Conservation (phyloP, 2,797 vertebrate genomes). For the Lithobates pipiens region DNA sequence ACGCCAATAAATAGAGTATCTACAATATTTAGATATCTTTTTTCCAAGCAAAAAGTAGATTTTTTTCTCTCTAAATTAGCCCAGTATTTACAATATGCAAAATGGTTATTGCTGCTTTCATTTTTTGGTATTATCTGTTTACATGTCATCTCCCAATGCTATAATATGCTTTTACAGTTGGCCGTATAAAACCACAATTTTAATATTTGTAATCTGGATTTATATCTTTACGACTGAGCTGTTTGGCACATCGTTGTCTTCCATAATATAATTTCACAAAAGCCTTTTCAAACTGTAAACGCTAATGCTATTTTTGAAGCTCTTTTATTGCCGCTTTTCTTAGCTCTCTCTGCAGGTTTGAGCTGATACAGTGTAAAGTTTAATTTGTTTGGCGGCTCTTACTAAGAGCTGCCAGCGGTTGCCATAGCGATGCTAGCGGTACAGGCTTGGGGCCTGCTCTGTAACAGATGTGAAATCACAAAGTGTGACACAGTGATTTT, state of each 20-base stretch:
- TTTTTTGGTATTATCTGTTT: neutral
- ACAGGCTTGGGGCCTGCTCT: slow-evolving; percentile 31
- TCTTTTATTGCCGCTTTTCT: neutral
- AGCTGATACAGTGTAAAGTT: slow-evolving; percentile 31
- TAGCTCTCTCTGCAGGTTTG: neutral
- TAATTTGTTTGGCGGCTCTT: slow-evolving; percentile 32
- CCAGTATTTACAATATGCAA: neutral
- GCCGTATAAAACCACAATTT: neutral
- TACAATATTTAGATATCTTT: too few relatives aligned
- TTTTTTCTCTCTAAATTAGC: too few relatives aligned
- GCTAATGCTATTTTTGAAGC: neutral
- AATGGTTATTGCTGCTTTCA: neutral
- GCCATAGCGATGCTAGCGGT: slow-evolving; percentile 37
- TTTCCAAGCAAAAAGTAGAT: too few relatives aligned
- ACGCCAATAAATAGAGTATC: too few relatives aligned
- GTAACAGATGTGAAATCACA: slow-evolving; percentile 45
- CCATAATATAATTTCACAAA: neutral
- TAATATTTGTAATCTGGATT: neutral
- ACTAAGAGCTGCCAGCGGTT: slow-evolving; percentile 35
- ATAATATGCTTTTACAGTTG: neutral
- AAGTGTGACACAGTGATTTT: slow-evolving; percentile 39
- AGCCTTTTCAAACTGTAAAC: neutral
- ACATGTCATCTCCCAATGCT: neutral
- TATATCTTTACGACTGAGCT: neutral
- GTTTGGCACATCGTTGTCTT: neutral